Conservation (phyloP, 2,888 invertebrate species). For the Pterobdella sp. region DNA sequence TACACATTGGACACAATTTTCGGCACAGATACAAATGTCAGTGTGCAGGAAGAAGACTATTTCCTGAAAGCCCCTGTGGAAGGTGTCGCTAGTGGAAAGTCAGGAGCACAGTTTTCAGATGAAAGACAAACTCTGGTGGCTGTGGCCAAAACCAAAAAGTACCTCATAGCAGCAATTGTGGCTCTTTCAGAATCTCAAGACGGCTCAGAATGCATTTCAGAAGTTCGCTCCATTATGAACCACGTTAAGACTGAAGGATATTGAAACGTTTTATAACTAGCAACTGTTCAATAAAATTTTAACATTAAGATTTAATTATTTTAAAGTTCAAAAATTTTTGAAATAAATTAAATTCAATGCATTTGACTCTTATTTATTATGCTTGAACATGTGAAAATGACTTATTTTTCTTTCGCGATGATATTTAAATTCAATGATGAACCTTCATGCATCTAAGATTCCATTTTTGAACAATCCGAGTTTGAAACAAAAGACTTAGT, state of each 20-base stretch:
- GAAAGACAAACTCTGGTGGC: slow-evolving; percentile 15
- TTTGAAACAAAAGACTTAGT: too few relatives aligned
- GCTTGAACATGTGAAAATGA: too few relatives aligned
- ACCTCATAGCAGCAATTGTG: slow-evolving; percentile 32
- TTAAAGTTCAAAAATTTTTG: too few relatives aligned
- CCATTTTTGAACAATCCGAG: too few relatives aligned
- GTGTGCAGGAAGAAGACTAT: slow-evolving; percentile 12
- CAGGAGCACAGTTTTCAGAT: background rate
- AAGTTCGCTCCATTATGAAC: slow-evolving; percentile 34
- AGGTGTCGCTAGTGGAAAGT: slow-evolving; percentile 9
- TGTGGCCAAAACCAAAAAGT: slow-evolving; percentile 34
- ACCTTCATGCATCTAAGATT: too few relatives aligned
- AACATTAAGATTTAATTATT: too few relatives aligned
- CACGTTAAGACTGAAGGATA: slow-evolving; percentile 35
- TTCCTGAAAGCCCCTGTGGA: background rate
- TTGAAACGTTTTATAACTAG: too few relatives aligned
- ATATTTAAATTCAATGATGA: too few relatives aligned
- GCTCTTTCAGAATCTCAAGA: background rate
- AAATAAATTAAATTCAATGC: too few relatives aligned
- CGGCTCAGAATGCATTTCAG: slow-evolving; percentile 28
- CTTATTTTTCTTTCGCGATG: too few relatives aligned
- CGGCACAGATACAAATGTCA: background rate
- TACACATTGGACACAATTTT: slow-evolving; percentile 5
- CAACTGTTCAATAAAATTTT: too few relatives aligned
- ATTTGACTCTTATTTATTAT: too few relatives aligned